These are phyloP conservation scores for Bilobella aurantiaca DNA, from an alignment of 1,140 invertebrate genomes.

Conservation along the genomic window DNA sequence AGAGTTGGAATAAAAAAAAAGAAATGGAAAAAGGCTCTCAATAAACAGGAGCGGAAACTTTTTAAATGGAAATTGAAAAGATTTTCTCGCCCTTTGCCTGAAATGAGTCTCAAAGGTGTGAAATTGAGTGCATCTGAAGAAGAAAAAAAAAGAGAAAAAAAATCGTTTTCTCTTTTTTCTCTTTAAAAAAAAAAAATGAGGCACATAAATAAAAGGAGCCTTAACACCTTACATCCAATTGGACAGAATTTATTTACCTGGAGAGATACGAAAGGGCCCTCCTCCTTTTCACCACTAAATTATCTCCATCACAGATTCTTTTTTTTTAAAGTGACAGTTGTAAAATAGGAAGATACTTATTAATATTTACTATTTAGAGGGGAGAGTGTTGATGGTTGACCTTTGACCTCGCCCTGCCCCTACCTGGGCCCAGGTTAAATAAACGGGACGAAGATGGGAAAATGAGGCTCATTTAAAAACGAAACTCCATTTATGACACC, in stretches of 20 bases:
- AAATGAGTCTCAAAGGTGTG: slow-evolving; percentile 1
- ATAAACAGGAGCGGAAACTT: neutral
- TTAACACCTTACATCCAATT: too few relatives aligned
- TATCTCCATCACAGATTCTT: neutral
- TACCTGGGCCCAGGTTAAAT: neutral
- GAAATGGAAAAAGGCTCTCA: neutral
- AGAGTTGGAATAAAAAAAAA: neutral
- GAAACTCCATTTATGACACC: slow-evolving; percentile 5
- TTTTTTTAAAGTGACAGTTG: neutral
- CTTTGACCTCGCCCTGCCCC: neutral
- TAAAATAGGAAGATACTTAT: neutral
- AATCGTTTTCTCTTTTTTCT: neutral
- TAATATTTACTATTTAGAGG: neutral
- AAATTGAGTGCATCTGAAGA: neutral
- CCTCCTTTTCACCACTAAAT: slow-evolving; percentile 3
- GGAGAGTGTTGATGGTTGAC: slow-evolving; percentile 2
- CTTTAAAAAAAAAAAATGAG: neutral
- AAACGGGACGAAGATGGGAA: neutral
- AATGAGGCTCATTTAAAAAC: slow-evolving; percentile 2
- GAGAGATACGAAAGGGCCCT: too few relatives aligned
- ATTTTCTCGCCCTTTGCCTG: neutral
- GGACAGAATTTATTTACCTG: too few relatives aligned
- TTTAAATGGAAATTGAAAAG: slow-evolving; percentile 9
- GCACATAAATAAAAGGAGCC: too few relatives aligned
- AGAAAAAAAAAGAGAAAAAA: neutral